phyloP scores from a whole-genome alignment of 2,797 vertebrate genomes.

The Semaprochilodus insignis region DNA sequence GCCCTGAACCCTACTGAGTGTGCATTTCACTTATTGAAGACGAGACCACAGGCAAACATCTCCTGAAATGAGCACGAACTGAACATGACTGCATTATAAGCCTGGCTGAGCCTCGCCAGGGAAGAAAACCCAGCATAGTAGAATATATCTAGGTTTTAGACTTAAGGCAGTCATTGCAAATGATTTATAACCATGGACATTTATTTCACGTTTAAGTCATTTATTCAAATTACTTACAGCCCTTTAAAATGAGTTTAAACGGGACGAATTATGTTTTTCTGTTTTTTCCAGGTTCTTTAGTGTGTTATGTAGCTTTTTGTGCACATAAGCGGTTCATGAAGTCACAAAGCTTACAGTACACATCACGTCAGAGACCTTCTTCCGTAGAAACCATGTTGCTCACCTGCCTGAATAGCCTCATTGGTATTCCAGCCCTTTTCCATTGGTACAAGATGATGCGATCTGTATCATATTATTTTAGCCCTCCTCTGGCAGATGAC shows the following conservation, averaged over 20 bases:
- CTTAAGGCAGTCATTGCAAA: not conserved
- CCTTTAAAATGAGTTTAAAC: not conserved
- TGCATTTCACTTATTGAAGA: conserved; percentile 10
- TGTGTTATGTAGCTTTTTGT: too few species aligned
- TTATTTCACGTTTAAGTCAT: not conserved
- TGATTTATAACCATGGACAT: not conserved
- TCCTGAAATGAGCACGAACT: not conserved
- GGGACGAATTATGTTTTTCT: too few species aligned
- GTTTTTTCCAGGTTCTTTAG: too few species aligned
- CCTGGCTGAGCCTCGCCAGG: not conserved
- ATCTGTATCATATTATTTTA: too few species aligned
- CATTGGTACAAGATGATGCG: too few species aligned
- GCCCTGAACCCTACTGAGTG: not conserved
- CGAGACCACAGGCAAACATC: not conserved
- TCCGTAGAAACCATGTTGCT: too few species aligned
- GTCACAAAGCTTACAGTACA: too few species aligned
- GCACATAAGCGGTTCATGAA: too few species aligned
- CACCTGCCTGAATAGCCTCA: too few species aligned
- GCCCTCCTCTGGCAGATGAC: too few species aligned
- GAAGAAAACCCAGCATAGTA: not conserved
- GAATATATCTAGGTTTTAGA: not conserved
- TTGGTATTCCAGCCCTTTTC: too few species aligned
- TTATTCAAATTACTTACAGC: not conserved
- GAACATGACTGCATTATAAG: not conserved
- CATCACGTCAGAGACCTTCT: too few species aligned